Conservation (phyloP, 2,888 invertebrate genomes). For the Tipula unca region DNA sequence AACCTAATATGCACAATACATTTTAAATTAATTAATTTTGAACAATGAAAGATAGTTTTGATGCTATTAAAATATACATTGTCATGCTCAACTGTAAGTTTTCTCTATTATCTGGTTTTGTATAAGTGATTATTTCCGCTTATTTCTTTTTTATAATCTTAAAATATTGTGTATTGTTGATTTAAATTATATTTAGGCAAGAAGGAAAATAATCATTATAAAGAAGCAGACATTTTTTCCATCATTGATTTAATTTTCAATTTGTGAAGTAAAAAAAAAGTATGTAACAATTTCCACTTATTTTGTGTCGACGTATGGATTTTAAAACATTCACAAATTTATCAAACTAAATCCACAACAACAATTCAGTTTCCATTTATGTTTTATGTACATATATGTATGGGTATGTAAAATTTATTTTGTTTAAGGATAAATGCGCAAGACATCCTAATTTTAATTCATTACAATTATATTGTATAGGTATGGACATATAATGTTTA, state of each 20-base stretch:
- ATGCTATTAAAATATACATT: background rate
- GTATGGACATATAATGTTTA: background rate
- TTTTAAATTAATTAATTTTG: background rate
- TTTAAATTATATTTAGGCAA: background rate
- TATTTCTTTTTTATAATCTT: background rate
- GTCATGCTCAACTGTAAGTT: background rate
- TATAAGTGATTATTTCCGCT: conserved; percentile 8
- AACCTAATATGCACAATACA: background rate
- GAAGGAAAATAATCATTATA: background rate
- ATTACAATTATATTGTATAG: background rate
- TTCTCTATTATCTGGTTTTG: background rate
- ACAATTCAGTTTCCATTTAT: background rate
- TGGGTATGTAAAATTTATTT: background rate
- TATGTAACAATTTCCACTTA: background rate
- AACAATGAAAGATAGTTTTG: background rate
- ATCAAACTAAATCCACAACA: background rate
- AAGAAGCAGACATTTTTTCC: background rate
- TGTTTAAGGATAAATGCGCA: background rate
- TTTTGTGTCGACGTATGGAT: background rate
- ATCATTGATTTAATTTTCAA: background rate
- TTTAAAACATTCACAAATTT: background rate
- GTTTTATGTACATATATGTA: background rate
- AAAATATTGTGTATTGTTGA: background rate
- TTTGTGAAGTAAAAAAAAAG: background rate
- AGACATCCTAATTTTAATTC: background rate